These are phyloP conservation scores for Anthonomus grandis DNA, from an alignment of 1,140 invertebrate species.

Conservation along the genomic window DNA sequence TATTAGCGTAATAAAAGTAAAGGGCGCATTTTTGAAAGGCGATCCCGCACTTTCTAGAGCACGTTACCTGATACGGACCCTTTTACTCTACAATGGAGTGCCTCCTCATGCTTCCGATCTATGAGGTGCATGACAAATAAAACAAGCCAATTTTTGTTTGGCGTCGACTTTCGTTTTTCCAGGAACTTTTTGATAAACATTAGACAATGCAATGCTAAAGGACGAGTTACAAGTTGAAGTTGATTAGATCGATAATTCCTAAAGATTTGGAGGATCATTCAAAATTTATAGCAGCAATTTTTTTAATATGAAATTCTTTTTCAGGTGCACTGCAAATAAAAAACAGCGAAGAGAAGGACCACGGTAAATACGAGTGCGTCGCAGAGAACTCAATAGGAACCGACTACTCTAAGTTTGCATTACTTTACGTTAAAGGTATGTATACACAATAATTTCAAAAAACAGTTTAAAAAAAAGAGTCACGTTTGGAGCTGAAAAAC, in stretches of 20 bases:
- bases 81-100: slow-evolving; percentile 8
- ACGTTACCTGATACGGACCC: slow-evolving; percentile 5
- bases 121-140: not conserved
- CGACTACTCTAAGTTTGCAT: slow-evolving; percentile 86
- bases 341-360: slow-evolving; percentile 83
- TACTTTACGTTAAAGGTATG: slow-evolving; percentile 90
- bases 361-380: slow-evolving; percentile 91
- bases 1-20: slow-evolving; percentile 10
- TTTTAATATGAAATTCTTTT: slow-evolving; percentile 33
- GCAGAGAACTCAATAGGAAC: slow-evolving; percentile 88
- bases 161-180: no score
- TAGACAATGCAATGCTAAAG: no score
- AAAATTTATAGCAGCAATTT: no score
- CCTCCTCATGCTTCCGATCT: slow-evolving; percentile 1
- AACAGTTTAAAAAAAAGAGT: no score
- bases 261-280: no score
- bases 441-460: no score
- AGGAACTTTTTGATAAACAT: no score
- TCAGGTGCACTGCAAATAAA: slow-evolving; percentile 89
- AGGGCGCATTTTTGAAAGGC: slow-evolving; percentile 8
- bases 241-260: no score
- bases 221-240: no score
- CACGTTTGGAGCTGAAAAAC: no score
- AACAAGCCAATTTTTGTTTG: no score
- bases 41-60: slow-evolving; percentile 1